Base-by-base conservation (phyloP, 2,797 vertebrate species). In the Podargus strigoides region DNA sequence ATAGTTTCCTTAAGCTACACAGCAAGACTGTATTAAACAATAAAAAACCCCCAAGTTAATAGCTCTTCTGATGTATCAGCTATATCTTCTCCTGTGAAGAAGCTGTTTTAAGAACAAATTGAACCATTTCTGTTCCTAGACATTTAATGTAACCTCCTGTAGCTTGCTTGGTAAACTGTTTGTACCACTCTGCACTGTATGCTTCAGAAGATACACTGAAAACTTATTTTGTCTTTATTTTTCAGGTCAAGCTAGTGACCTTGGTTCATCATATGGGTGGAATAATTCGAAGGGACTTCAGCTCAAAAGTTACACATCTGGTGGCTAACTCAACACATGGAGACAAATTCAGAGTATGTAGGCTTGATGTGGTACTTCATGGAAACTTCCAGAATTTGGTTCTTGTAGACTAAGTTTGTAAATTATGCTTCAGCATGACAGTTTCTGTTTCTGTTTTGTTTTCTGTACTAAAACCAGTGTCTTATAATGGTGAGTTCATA, bases 241-340 rank as follows among this genome's bases (percentile, higher is more conserved):
- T 97, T 95, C 86, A 99, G 99, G 98, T 99, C 76, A 98, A 98
- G 44, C 96, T 99, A 36, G 99, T 99, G 91, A 99, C 98, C 89
- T 97, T 99, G 93, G 99, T 99, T 85, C 99, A 99, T 98, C 99
- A 99, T 93, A 99, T 99, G 99, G 99, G 99, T 56, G 99, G 99
- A 69, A 98, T 98, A 93, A 99, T 99, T 96, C 98, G 99, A 62
- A 99, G 98, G 96, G 99, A 99, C 94, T 99, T 99, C 79, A 99
- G 98, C 95, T 98, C 99, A 59, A 99, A 99, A 98, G 98, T 99
- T 85, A 99, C 99, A 34, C 99, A 99, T 96, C 98, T 99, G 86
- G 98, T 99, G 39, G 99, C 99, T 37, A 98, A 98, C 97, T 99
- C 98, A 60, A 99, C 99, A 23, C 98, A 99, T 47, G 99, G 99